These are phyloP conservation scores for Alfaro cultratus DNA, from an alignment of 2,797 vertebrate genomes.

Conservation along the genomic window DNA sequence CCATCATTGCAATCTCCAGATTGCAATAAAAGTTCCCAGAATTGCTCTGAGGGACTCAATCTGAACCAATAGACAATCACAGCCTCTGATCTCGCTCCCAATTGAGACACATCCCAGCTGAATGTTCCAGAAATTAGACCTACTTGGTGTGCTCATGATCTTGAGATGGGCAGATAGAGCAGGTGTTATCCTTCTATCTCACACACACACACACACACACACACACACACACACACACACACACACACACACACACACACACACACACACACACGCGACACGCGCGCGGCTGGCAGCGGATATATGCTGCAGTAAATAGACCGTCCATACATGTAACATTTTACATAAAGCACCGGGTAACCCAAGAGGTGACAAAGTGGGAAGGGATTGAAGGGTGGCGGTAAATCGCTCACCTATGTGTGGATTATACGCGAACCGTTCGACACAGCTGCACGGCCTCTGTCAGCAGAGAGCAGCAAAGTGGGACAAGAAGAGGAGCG, in stretches of 20 bases:
- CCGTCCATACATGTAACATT: constrained; percentile 18
- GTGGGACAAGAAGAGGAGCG: constrained; percentile 18
- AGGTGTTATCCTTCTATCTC: constrained; percentile 29
- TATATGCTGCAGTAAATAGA: background rate
- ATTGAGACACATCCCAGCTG: constrained; percentile 73
- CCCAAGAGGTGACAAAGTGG: constrained; percentile 37
- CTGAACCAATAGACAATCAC: constrained; percentile 71
- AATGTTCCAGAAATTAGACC: constrained; percentile 70
- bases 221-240: too few species aligned
- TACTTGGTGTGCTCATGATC: constrained; percentile 56
- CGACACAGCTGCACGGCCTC: constrained; percentile 41
- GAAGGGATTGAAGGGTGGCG: constrained; percentile 51
- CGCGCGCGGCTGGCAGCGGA: background rate
- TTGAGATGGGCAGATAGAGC: constrained; percentile 61
- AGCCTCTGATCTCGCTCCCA: constrained; percentile 74
- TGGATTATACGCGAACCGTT: constrained; percentile 30
- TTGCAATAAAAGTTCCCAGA: constrained; percentile 71
- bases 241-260: too few species aligned
- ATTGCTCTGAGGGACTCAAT: constrained; percentile 74
- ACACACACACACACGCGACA: too few species aligned
- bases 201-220: too few species aligned
- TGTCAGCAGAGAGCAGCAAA: constrained; percentile 30
- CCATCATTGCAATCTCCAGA: constrained; percentile 77
- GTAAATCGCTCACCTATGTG: constrained; percentile 48
- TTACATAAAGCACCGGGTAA: constrained; percentile 39